Conservation (phyloP, 2,113 vertebrate species). For the Daboia siamensis region DNA sequence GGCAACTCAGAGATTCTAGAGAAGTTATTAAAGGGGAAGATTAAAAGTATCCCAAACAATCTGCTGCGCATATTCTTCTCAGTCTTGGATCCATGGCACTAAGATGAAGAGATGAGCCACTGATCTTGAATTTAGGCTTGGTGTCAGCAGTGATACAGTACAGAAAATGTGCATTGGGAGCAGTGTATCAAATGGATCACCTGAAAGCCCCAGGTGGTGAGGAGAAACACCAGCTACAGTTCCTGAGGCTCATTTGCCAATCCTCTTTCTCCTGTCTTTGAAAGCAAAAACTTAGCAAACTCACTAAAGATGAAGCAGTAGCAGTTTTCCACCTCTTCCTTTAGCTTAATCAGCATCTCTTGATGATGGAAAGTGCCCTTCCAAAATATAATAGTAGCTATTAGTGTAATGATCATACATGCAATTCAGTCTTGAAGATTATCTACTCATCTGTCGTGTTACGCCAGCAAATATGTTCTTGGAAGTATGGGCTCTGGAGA, state of each 20-base stretch:
- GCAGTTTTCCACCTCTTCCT: background rate
- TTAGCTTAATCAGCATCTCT: background rate
- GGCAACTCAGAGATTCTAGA: background rate
- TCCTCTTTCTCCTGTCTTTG: background rate
- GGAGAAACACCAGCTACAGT: background rate
- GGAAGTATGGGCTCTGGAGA: background rate
- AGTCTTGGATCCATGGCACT: background rate
- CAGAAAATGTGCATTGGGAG: background rate
- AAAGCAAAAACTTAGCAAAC: background rate
- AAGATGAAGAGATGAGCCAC: background rate
- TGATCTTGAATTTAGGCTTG: background rate
- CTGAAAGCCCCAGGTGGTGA: background rate
- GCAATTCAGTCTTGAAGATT: background rate
- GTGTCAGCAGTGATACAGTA: background rate
- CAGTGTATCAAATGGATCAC: background rate
- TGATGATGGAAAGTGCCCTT: background rate
- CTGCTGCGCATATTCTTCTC: background rate
- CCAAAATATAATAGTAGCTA: background rate
- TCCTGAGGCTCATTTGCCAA: background rate
- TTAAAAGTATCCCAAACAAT: background rate
- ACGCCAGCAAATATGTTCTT: background rate
- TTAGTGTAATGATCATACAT: background rate
- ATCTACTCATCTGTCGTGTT: background rate
- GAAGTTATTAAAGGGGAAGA: background rate
- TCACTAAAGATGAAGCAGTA: background rate